phyloP scores from a whole-genome alignment of 35 echinoderm and acorn worm genomes.

The Ophiothrix spiculata region DNA sequence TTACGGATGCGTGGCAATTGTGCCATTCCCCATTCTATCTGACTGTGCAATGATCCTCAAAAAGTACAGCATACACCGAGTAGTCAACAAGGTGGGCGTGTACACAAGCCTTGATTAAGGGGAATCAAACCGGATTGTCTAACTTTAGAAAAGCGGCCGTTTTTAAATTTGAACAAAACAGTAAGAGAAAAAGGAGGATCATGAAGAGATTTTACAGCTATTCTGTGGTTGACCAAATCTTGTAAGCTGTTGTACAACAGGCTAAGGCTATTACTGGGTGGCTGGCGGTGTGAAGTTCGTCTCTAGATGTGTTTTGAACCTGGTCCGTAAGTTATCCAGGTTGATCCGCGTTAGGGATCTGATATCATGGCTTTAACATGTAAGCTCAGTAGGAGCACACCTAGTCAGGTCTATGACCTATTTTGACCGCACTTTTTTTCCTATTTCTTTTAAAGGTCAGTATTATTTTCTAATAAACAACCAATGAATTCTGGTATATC shows the following conservation, averaged over 20 bases:
- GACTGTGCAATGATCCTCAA: too few relatives aligned
- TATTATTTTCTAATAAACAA: too few relatives aligned
- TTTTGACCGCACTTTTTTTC: not conserved
- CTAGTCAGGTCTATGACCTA: constrained; percentile 9
- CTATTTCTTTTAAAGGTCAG: not conserved
- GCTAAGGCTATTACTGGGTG: not conserved
- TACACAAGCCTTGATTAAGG: not conserved
- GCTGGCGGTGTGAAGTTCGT: not conserved
- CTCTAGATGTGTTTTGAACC: not conserved
- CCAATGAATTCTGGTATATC: too few relatives aligned
- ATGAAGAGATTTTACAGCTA: not conserved
- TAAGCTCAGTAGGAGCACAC: not conserved
- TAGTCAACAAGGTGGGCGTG: constrained; percentile 3
- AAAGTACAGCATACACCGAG: not conserved
- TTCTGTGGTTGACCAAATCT: not conserved
- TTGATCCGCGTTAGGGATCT: constrained; percentile 1
- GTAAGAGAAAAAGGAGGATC: constrained; percentile 3
- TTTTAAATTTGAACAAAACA: not conserved
- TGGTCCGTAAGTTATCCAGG: not conserved
- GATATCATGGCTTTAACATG: constrained; percentile 10
- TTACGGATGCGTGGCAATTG: too few relatives aligned
- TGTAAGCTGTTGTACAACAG: not conserved
- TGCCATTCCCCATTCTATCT: too few relatives aligned
- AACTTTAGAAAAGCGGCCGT: not conserved
- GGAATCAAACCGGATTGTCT: not conserved